Percentiles rank a stretch among this genome's conserved stretches.
Conservation (phyloP, 2,797 vertebrate genomes). For the Enoplosus armatus region DNA sequence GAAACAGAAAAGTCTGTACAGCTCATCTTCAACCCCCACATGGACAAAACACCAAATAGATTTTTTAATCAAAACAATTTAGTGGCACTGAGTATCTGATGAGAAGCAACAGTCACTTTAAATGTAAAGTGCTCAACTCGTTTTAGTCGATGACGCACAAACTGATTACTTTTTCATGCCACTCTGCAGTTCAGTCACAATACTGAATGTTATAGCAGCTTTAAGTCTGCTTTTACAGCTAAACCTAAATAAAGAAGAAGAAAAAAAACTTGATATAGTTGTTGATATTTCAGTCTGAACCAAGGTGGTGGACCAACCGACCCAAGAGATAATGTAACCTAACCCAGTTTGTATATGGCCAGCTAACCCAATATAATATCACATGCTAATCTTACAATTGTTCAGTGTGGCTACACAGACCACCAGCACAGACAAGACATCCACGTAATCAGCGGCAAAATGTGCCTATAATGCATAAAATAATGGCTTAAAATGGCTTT, state of each 20-base stretch:
- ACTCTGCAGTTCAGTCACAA: neutral
- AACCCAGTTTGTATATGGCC: too few relatives aligned
- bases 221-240: neutral
- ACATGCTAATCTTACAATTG: too few relatives aligned
- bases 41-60: neutral
- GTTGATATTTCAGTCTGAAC: too few relatives aligned
- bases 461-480: neutral
- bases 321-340: too few relatives aligned
- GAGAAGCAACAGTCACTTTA: neutral
- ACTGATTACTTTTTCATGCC: constrained; percentile 33
- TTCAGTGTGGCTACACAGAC: too few relatives aligned
- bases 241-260: constrained; percentile 4
- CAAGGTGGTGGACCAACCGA: too few relatives aligned
- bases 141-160: constrained; percentile 8
- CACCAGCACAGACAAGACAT: too few relatives aligned
- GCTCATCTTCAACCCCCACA: neutral
- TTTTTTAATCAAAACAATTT: neutral
- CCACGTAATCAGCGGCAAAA: too few relatives aligned
- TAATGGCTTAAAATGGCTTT: too few relatives aligned
- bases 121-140: neutral
- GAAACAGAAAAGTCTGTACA: too few relatives aligned
- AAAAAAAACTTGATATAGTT: too few relatives aligned
- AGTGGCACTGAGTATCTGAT: neutral
- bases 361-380: too few relatives aligned
- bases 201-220: neutral